Evolutionary conservation across 2,113 vertebrate genomes (phyloP).

Genomic region (Chlamydotis undulata): DNA sequence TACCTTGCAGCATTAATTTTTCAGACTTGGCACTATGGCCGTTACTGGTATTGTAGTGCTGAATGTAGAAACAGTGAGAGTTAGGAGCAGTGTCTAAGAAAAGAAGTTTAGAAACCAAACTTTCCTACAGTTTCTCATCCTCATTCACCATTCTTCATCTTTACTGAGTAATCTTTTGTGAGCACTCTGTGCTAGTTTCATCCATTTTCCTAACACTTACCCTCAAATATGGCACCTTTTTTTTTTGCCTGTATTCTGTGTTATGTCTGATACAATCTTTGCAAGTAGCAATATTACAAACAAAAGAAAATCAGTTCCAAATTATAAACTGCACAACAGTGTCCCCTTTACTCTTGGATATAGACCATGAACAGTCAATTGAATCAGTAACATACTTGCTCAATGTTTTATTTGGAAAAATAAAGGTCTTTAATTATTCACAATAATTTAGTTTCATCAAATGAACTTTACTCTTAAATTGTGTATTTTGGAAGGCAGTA

Average conservation of each 20-base stretch:
- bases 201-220: not conserved
- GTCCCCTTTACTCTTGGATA: not conserved
- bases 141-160: not conserved
- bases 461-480: not conserved
- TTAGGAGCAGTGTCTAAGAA: not conserved
- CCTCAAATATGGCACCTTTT: not conserved
- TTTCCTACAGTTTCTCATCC: not conserved
- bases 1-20: not conserved
- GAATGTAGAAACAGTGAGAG: not conserved
- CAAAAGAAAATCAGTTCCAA: not conserved
- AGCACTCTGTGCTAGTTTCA: not conserved
- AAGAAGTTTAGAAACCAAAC: not conserved
- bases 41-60: not conserved
- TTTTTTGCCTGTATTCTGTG: not conserved
- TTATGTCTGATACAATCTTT: not conserved
- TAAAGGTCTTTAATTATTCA: not conserved
- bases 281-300: not conserved
- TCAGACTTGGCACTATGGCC: not conserved
- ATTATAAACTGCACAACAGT: not conserved
- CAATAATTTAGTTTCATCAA: not conserved
- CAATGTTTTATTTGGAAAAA: not conserved
- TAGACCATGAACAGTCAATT: not conserved
- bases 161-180: not conserved
- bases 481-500: not conserved
- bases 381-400: not conserved